Evolutionary conservation across 2,113 vertebrate species (phyloP), one percentile per base, ranked within the genome.

Genomic region (Phylloscopus trochilus): DNA sequence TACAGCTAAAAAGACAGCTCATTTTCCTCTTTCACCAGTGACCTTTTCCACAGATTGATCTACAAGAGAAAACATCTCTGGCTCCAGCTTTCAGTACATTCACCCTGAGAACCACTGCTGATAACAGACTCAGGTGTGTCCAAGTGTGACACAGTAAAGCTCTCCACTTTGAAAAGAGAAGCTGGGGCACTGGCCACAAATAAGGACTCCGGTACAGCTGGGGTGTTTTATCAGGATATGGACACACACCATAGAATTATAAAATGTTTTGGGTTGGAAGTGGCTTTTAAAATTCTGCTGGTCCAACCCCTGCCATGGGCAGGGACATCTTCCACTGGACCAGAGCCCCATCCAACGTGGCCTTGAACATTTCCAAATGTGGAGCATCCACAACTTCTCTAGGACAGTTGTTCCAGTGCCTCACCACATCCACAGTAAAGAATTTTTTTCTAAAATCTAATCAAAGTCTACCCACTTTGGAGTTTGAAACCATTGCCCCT

Each of bases 61-160:
- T 64, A 14, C 7, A n/a, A 44, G 16, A 73, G 7, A 33, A 77
- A 80, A 86, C 5, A 7, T 33, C 35, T 87, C 53, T 37, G 41
- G 27, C 21, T 90, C 8, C 51, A 44, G 18, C 18, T 74, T 55
- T 66, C 27, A 47, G 43, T 3, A 6, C 23, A 6, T 8, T 66
- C 44, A 77, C 2, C 22, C 52, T 43, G 11, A 64, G 22, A 74
- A 21, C 3, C 1, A 1, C 30, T 47, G 27, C 5, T 2, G 7
- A 4, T 9, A 63, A 6, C 3, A 59, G 12, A 7, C 9, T 11
- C 22, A 24, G 16, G 10, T 7, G 31, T 31, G 47, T 27, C 30
- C 39, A 15, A 15, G 30, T 18, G 41, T n/a, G 60, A 39, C 18
- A 21, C 24, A 52, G 8, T 0, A 15, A 3, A 1, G 6, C 5